Conservation (phyloP, 2,888 invertebrate species). For the Acheta domesticus region DNA sequence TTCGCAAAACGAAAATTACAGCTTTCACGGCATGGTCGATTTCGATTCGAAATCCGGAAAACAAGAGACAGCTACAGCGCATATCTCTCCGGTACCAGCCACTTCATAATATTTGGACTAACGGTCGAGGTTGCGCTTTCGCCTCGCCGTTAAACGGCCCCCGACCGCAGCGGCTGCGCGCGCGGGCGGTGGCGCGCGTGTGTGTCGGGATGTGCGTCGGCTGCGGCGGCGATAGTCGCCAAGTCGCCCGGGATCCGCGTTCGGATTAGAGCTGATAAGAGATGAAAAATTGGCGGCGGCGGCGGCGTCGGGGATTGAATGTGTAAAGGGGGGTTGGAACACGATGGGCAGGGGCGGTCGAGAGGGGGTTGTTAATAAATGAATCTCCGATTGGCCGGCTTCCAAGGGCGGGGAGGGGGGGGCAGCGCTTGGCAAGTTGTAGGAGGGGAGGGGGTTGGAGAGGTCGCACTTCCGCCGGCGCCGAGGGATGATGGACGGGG, state of each 20-base stretch:
- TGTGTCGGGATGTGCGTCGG: not conserved
- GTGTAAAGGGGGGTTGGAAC: not conserved
- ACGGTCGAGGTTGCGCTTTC: too few species aligned
- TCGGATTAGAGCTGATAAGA: not conserved
- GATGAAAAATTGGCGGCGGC: not conserved
- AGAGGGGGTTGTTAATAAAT: constrained; percentile 33
- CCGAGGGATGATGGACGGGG: not conserved
- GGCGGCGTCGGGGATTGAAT: constrained; percentile 3
- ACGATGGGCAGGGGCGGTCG: not conserved
- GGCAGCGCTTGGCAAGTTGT: constrained; percentile 21
- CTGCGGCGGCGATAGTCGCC: not conserved
- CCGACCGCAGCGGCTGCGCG: too few species aligned
- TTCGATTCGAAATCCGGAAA: too few species aligned
- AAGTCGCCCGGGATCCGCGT: not conserved
- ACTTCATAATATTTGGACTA: too few species aligned
- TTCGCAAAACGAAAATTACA: too few species aligned
- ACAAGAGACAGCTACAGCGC: too few species aligned
- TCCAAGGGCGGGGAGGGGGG: constrained; percentile 25
- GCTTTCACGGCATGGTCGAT: too few species aligned
- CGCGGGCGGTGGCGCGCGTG: not conserved
- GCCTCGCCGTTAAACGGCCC: too few species aligned
- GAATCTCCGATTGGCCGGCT: constrained; percentile 33
- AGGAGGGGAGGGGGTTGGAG: not conserved
- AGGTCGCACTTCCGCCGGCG: not conserved
- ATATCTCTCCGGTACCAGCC: too few species aligned